These are phyloP conservation scores for Anthophora plumipes DNA, from an alignment of 2,888 invertebrate species.

Conservation along the genomic window DNA sequence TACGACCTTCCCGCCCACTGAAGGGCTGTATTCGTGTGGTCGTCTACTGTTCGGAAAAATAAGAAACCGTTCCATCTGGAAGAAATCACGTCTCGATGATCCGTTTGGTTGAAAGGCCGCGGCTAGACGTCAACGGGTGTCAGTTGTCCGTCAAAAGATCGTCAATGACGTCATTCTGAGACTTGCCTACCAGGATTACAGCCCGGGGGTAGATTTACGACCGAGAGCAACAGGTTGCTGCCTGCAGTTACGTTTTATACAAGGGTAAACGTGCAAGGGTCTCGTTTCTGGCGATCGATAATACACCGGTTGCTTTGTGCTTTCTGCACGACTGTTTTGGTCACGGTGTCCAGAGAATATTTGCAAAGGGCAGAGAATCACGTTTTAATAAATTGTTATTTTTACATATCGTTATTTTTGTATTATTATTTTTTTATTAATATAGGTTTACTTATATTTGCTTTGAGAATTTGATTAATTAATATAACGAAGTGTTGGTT, in stretches of 20 bases:
- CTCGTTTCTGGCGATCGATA: not conserved
- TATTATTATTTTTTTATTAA: not conserved
- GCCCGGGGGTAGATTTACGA: constrained; percentile 83
- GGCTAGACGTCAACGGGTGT: constrained; percentile 66
- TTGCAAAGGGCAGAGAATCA: not conserved
- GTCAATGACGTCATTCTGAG: constrained; percentile 84
- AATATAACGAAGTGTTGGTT: not conserved
- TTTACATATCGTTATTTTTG: not conserved
- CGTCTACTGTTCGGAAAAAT: constrained; percentile 21
- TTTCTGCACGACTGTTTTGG: not conserved
- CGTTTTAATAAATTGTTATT: not conserved
- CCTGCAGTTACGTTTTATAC: constrained; percentile 10
- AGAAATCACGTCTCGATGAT: constrained; percentile 10
- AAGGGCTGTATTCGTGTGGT: constrained; percentile 35
- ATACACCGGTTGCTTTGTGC: no score
- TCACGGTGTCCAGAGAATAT: no score
- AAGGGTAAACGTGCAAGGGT: not conserved
- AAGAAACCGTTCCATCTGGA: constrained; percentile 27
- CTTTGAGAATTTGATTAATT: not conserved
- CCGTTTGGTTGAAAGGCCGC: constrained; percentile 27
- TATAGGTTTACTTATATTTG: not conserved
- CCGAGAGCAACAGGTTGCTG: constrained; percentile 78
- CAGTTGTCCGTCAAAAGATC: constrained; percentile 82
- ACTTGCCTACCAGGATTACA: constrained; percentile 84
- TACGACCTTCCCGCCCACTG: constrained; percentile 61